Evolutionary conservation across 2,888 invertebrate species (phyloP).

Genomic region (Gymnoscelis rufifasciata): DNA sequence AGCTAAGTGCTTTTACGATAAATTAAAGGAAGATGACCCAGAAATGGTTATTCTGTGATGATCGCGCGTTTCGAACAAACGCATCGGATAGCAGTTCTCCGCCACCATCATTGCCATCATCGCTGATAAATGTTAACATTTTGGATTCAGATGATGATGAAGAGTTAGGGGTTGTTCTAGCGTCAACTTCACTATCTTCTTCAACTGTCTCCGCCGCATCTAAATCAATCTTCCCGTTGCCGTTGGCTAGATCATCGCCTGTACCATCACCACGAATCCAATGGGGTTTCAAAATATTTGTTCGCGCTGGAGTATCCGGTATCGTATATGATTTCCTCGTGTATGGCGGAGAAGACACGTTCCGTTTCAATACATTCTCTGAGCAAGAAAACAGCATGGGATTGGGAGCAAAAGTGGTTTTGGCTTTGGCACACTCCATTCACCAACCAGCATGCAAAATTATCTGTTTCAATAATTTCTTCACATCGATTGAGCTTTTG

Average conservation of each 20-base stretch:
- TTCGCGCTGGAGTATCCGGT: no score
- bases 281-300: no score
- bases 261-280: neutral
- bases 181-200: no score
- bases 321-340: neutral
- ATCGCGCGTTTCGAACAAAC: no score
- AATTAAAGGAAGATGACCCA: slow-evolving; percentile 22
- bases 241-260: neutral
- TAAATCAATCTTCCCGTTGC: neutral
- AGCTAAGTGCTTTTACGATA: slow-evolving; percentile 20
- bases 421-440: neutral
- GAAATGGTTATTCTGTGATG: slow-evolving; percentile 20
- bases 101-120: no score
- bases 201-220: no score
- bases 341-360: neutral
- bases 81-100: no score
- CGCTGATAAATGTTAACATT: no score
- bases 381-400: neutral
- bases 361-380: neutral
- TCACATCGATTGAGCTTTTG: slow-evolving; percentile 16
- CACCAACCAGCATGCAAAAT: neutral
- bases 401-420: neutral
- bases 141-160: no score
- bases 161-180: no score
- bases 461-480: neutral